Conservation (phyloP, 2,797 vertebrate species). For the Anniella stebbinsi region DNA sequence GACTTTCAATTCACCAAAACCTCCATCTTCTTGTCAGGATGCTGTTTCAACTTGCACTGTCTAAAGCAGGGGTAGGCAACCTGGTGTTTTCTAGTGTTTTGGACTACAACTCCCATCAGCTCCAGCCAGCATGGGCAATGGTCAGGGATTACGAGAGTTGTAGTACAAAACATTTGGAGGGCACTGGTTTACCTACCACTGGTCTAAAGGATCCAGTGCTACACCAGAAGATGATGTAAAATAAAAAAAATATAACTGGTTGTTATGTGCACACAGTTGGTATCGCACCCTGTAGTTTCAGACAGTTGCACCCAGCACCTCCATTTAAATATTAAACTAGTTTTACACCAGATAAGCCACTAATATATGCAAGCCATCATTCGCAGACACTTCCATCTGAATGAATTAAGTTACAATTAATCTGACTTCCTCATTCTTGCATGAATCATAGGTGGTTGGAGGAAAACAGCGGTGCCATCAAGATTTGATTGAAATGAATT, state of each 20-base stretch:
- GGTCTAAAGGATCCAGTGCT: background rate
- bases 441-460: background rate
- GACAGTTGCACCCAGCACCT: background rate
- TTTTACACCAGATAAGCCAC: background rate
- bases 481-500: background rate
- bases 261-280: background rate
- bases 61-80: background rate
- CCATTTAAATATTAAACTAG: background rate
- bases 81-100: too few species aligned
- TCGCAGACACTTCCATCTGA: slow-evolving; percentile 1
- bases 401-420: slow-evolving; percentile 27
- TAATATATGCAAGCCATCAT: slow-evolving; percentile 13
- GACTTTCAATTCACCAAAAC: background rate
- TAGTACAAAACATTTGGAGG: background rate
- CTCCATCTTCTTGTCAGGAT: background rate
- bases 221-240: background rate
- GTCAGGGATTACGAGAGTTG: background rate
- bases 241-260: background rate
- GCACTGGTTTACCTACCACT: background rate
- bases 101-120: background rate
- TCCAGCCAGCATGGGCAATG: background rate
- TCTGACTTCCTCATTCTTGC: slow-evolving; percentile 6
- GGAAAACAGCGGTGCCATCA: background rate
- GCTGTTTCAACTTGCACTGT: background rate
- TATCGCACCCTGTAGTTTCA: background rate